Evolutionary conservation across 2,113 vertebrate species (phyloP), one percentile per base, ranked within the genome.

Genomic region (Sinocyclocheilus anophthalmus): DNA sequence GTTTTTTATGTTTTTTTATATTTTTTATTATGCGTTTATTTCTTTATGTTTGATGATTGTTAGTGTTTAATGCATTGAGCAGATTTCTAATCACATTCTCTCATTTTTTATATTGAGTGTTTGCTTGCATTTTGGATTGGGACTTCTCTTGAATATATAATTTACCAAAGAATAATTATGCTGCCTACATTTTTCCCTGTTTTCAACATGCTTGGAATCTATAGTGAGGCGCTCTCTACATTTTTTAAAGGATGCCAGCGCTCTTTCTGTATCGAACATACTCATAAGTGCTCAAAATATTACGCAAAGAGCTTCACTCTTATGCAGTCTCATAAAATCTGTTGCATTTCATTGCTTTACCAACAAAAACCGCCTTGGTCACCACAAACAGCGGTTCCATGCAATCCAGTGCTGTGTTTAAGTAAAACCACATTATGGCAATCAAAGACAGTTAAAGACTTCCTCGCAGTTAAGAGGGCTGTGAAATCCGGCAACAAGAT

Each of bases 391-490:
- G 37, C 37, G 8, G 10, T 26, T 70, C 16, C 67, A 20, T 70
- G 67, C 33, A 76, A 33, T 33, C 9, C 55, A 24, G n/a, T 55
- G 5, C 53, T 30, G 24, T 11, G 57, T 33, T 85, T 50, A 85
- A 85, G 48, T 78, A 63, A 79, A 79, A 70, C 76, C 76, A 70
- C 75, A 37, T 81, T 69, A 37, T 37, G 1, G 39, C 63, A 42
- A 55, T 80, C 55, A 67, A 37, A 37, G 37, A 45, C 42, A 45
- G 81, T 73, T 80, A 79, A 85, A 80, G 53, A 39, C 50, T 79
- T 50, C 57, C 78, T 70, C 5, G 42, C 45, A 76, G 82, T 84
- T 84, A 75, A 59, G 26, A 76, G 61, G 59, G 81, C 69, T 59
- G 61, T 69, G 42, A 81, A 81, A 69, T 84, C 57, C 24, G 53